phyloP scores from a whole-genome alignment of 2,888 invertebrate genomes.

The Apoda limacodes region DNA sequence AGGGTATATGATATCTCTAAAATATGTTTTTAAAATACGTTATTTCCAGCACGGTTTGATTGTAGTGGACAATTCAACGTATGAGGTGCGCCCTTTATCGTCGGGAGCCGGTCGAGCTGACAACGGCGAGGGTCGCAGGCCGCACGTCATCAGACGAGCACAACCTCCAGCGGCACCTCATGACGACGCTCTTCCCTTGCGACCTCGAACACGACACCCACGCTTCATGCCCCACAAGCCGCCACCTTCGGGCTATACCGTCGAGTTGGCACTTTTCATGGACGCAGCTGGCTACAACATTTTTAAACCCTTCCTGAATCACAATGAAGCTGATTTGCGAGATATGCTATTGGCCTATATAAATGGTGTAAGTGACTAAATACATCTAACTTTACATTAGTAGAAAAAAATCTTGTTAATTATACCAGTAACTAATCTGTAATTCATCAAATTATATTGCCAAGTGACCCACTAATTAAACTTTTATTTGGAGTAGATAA shows the following conservation, averaged over 20 bases:
- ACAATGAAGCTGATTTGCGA: conserved; percentile 73
- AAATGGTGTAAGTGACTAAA: conserved; percentile 71
- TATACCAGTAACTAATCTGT: background rate
- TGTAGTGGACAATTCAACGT: conserved; percentile 74
- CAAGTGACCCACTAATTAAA: no score
- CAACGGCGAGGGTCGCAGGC: conserved; percentile 43
- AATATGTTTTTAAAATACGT: no score
- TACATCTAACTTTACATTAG: background rate
- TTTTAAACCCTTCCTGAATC: conserved; percentile 75
- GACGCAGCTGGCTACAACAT: conserved; percentile 79
- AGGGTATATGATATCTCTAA: no score
- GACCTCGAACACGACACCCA: conserved; percentile 36
- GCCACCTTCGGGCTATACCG: conserved; percentile 58
- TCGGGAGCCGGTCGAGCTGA: conserved; percentile 43
- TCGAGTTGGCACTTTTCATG: conserved; percentile 80
- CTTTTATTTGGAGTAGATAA: no score
- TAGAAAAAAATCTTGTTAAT: background rate
- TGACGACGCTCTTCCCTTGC: conserved; percentile 50
- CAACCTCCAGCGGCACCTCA: conserved; percentile 47
- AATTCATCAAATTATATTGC: no score
- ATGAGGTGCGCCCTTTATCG: conserved; percentile 76
- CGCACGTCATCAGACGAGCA: conserved; percentile 72
- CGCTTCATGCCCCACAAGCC: conserved; percentile 29
- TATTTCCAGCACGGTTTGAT: conserved; percentile 76
- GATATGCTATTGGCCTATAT: conserved; percentile 84